phyloP scores from a whole-genome alignment of 2,888 invertebrate species.

The Polyommatus iphigenia region DNA sequence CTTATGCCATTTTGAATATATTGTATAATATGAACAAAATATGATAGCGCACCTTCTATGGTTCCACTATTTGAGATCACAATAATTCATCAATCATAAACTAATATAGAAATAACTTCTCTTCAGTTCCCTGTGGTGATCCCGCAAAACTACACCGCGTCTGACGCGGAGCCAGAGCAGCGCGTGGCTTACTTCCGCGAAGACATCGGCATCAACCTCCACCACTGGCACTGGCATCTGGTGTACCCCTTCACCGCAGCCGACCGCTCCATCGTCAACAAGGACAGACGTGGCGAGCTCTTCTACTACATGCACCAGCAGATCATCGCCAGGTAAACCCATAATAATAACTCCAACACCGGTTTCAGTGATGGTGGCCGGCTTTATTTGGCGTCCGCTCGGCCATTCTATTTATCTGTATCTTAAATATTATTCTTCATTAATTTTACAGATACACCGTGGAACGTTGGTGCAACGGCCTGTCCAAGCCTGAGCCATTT shows the following conservation, averaged over 20 bases:
- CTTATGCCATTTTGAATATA: too few relatives aligned
- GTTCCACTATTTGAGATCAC: too few relatives aligned
- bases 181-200: conserved; percentile 91
- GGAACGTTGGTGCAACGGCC: conserved; percentile 86
- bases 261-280: conserved; percentile 80
- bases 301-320: conserved; percentile 91
- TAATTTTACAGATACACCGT: conserved; percentile 82
- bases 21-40: too few relatives aligned
- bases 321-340: conserved; percentile 79
- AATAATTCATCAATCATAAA: too few relatives aligned
- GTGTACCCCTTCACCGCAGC: conserved; percentile 89
- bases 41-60: too few relatives aligned
- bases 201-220: conserved; percentile 91
- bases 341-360: too few relatives aligned
- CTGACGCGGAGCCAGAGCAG: conserved; percentile 87
- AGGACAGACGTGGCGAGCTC: conserved; percentile 88
- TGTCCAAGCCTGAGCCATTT: conserved; percentile 82
- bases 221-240: conserved; percentile 96
- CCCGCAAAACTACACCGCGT: conserved; percentile 87
- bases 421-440: not conserved
- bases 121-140: conserved; percentile 83
- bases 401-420: not conserved
- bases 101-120: not conserved
- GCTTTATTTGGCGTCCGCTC: too few relatives aligned
- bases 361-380: too few relatives aligned